phyloP scores from a whole-genome alignment of 2,113 vertebrate genomes.

The Progne subis region DNA sequence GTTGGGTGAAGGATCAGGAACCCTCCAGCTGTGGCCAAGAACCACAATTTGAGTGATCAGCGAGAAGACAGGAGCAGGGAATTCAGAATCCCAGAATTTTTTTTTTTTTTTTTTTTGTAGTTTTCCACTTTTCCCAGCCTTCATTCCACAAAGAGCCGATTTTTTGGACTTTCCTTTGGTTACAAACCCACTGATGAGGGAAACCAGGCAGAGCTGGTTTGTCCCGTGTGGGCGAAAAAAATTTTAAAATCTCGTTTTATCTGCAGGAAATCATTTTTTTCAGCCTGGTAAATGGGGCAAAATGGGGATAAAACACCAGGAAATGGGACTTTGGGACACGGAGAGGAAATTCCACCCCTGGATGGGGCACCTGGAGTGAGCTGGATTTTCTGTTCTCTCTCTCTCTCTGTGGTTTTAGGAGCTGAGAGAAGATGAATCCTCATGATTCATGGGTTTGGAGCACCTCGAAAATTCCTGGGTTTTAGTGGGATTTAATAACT shows the following conservation, averaged over 20 bases:
- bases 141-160: not conserved
- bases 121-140: not conserved
- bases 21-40: not conserved
- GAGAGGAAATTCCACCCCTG: not conserved
- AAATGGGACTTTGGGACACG: not conserved
- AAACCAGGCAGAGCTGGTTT: not conserved
- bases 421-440: not conserved
- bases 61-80: not conserved
- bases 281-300: not conserved
- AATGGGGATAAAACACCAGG: not conserved
- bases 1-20: not conserved
- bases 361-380: not conserved
- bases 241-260: not conserved
- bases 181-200: not conserved
- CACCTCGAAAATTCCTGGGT: not conserved
- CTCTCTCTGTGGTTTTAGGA: not conserved
- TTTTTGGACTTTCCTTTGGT: not conserved
- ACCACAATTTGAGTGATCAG: fast-evolving
- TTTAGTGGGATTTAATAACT: not conserved
- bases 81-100: not conserved
- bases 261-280: not conserved
- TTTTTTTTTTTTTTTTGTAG: not conserved
- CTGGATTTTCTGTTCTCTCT: not conserved
- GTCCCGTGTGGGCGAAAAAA: not conserved
- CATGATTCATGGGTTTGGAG: not conserved